Base-by-base conservation (phyloP, 2,888 invertebrate species). In the Pristionchus arcanus region DNA sequence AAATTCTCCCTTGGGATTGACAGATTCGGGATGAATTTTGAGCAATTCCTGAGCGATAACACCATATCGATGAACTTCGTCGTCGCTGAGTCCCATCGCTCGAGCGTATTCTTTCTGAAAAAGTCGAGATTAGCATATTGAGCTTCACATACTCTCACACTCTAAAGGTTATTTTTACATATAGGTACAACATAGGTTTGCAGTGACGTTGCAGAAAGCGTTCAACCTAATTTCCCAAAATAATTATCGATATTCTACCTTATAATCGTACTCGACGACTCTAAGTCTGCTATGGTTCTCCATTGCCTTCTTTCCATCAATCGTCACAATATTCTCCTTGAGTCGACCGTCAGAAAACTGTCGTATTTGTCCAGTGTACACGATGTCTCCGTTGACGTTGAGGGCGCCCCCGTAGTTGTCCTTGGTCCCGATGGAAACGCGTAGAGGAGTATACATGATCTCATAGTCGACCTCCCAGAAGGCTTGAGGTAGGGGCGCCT, bases 401-500 rank as follows among this genome's bases (percentile, higher is more conserved):
- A 99, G 96, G 53, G 98, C 97, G 13, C 93, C 94, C 49, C 94
- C 91, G 63, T 9, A 9, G 19, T 16, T 31, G 21, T 13, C 19
- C 95, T 99, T 98, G 0, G 98, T 98, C 95, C 99, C 99, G 93
- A 99, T 97, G 25, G 98, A 98, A 31, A 99, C 98, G 91, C 97
- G 96, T 0, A 98, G 96, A 90, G 97, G 97, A 96, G 98, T 98
- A 95, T 97, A 98, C 49, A 98, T 97, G 86, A 98, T 97, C 95
- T 98, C 97, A 4, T 95, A 95, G 7, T 98, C 98, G 90, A 98
- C 97, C 95, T 98, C 98, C 98, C 98, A 99, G 95, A 97, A 97
- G 42, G 97, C 96, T 90, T 98, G 97, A 91, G 97, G 97, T 95
- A 99, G 99, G 42, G 93, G 94, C 84, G 97, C 98, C 95, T 99